Percentiles rank a stretch among this genome's conserved stretches.
These are phyloP conservation scores for Ovis canadensis DNA, from an alignment of 2,113 vertebrate species.

Conservation along the genomic window DNA sequence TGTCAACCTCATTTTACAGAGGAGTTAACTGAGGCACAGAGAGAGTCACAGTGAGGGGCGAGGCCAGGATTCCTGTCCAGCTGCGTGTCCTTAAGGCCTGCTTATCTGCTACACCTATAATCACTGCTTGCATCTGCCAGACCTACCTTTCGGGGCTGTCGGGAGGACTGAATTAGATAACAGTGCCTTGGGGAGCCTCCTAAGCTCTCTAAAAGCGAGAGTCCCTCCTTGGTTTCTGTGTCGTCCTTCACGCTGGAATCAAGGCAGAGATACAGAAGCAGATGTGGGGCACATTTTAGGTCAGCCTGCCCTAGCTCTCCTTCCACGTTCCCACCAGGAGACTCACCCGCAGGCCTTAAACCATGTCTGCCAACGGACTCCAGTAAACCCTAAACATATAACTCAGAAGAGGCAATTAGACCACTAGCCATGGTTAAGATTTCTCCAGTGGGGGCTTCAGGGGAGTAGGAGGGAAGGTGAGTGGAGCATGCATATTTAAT, in stretches of 20 bases:
- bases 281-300: background rate
- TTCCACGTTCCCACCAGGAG: background rate
- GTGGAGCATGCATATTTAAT: background rate
- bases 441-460: background rate
- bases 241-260: background rate
- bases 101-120: background rate
- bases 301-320: background rate
- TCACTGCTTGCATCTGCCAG: background rate
- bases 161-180: background rate
- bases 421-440: background rate
- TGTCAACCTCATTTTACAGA: background rate
- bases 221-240: background rate
- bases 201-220: background rate
- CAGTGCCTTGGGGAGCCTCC: background rate
- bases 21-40: background rate
- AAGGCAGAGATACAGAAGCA: background rate
- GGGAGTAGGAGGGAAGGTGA: background rate
- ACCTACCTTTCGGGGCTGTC: background rate
- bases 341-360: background rate
- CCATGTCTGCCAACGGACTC: background rate
- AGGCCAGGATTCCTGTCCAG: background rate
- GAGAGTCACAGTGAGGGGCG: background rate
- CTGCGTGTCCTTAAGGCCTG: accelerated
- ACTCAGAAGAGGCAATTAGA: background rate
- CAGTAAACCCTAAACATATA: background rate